phyloP scores from a whole-genome alignment of 2,113 vertebrate genomes.

The Hemicordylus capensis region DNA sequence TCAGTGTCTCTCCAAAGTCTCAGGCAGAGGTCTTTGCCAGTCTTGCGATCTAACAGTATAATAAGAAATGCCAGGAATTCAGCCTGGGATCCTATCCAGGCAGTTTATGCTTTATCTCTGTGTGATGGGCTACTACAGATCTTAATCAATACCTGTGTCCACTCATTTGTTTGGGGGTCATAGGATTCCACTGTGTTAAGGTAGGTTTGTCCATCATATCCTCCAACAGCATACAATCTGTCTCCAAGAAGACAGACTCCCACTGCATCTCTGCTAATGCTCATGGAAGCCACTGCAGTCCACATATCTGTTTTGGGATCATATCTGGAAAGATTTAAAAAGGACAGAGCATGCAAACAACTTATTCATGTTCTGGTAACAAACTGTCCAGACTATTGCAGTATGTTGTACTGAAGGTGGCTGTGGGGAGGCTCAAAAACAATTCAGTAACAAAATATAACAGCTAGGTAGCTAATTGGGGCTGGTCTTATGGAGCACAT shows the following conservation, averaged over 20 bases:
- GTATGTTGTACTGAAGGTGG: too few species aligned
- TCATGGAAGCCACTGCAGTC: slow-evolving; percentile 98
- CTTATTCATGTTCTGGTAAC: too few species aligned
- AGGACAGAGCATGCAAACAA: background rate
- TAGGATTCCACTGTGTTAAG: slow-evolving; percentile 96
- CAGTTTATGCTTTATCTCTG: background rate
- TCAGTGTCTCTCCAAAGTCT: background rate
- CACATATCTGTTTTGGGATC: slow-evolving; percentile 97
- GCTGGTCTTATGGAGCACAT: too few species aligned
- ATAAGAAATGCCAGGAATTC: background rate
- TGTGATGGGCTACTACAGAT: background rate
- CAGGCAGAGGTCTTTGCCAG: background rate
- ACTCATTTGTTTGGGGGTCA: slow-evolving; percentile 97
- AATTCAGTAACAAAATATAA: too few species aligned
- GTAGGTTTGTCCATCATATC: slow-evolving; percentile 95
- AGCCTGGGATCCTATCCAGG: background rate
- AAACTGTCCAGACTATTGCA: too few species aligned
- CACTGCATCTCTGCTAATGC: slow-evolving; percentile 95
- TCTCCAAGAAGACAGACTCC: slow-evolving; percentile 98
- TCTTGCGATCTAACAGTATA: background rate
- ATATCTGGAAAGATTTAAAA: slow-evolving; percentile 79
- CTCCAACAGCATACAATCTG: slow-evolving; percentile 93
- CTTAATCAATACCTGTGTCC: slow-evolving; percentile 88
- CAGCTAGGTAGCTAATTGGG: too few species aligned
- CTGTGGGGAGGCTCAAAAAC: too few species aligned